These are phyloP conservation scores for Pterois miles DNA, from an alignment of 2,797 vertebrate genomes.

Conservation along the genomic window DNA sequence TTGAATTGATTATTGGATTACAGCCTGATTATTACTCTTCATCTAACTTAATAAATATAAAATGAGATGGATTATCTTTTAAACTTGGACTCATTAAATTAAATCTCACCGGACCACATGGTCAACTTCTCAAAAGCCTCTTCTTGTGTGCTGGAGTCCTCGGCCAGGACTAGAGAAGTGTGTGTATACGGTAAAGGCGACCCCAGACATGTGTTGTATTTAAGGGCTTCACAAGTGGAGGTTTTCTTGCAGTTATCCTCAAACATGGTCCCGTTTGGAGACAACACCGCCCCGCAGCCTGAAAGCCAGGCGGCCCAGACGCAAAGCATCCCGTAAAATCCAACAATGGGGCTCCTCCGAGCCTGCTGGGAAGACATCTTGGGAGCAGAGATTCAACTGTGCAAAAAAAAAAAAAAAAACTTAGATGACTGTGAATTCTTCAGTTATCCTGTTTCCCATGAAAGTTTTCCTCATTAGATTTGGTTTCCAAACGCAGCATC, in stretches of 20 bases:
- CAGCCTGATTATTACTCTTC: background rate
- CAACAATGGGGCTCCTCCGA: constrained; percentile 81
- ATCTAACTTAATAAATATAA: background rate
- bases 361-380: constrained; percentile 83
- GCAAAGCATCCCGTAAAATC: constrained; percentile 75
- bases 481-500: constrained; percentile 51
- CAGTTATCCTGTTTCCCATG: background rate
- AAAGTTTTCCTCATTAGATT: constrained; percentile 13
- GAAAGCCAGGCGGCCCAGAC: constrained; percentile 66
- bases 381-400: constrained; percentile 41
- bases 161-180: constrained; percentile 91
- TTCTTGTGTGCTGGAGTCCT: constrained; percentile 91
- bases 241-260: constrained; percentile 88
- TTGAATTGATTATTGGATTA: background rate
- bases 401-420: background rate
- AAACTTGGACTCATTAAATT: background rate
- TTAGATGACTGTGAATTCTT: background rate
- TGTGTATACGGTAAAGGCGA: constrained; percentile 91
- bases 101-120: constrained; percentile 94
- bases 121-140: constrained; percentile 91
- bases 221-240: constrained; percentile 88
- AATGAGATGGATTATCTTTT: background rate
- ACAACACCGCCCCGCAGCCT: constrained; percentile 57
- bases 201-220: constrained; percentile 90
- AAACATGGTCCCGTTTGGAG: constrained; percentile 80